phyloP scores from a whole-genome alignment of 2,888 invertebrate species.

The Crepidodera aurea region DNA sequence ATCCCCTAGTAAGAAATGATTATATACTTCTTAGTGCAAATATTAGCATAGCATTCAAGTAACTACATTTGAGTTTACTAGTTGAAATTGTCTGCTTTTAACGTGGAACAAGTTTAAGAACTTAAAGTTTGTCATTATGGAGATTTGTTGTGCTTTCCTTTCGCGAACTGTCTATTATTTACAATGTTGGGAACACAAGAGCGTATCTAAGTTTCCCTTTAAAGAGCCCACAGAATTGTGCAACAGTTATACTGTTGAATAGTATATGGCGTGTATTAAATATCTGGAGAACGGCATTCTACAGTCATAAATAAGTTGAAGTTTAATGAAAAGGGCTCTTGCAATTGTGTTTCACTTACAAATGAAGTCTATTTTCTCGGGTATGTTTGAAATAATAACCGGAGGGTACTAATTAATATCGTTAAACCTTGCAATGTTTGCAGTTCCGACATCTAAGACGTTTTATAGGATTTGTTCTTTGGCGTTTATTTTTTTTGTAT shows the following conservation, averaged over 20 bases:
- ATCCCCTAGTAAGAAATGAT: too few relatives aligned
- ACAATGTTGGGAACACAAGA: conserved; percentile 51
- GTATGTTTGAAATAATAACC: conserved; percentile 4
- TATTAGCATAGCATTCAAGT: not conserved
- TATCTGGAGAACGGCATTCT: conserved; percentile 25
- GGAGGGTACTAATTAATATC: not conserved
- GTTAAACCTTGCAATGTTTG: not conserved
- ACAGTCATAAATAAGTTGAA: conserved; percentile 31
- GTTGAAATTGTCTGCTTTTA: conserved; percentile 29
- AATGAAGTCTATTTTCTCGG: conserved; percentile 1
- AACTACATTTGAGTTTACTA: conserved; percentile 26
- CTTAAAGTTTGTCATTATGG: conserved; percentile 42
- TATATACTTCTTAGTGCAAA: not conserved
- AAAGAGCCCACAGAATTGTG: conserved; percentile 34
- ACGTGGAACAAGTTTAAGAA: conserved; percentile 31
- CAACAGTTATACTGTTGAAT: conserved; percentile 37
- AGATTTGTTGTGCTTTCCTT: conserved; percentile 40
- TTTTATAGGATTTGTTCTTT: too few relatives aligned
- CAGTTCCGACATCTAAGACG: too few relatives aligned
- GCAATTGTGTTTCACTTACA: conserved; percentile 15
- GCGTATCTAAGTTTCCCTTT: conserved; percentile 36
- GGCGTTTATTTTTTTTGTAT: too few relatives aligned
- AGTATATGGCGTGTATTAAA: conserved; percentile 29
- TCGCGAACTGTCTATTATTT: conserved; percentile 40
- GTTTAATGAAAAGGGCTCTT: conserved; percentile 23